These are phyloP conservation scores for Scomberomorus guttatus DNA, from an alignment of 2,797 vertebrate species.

Conservation along the genomic window DNA sequence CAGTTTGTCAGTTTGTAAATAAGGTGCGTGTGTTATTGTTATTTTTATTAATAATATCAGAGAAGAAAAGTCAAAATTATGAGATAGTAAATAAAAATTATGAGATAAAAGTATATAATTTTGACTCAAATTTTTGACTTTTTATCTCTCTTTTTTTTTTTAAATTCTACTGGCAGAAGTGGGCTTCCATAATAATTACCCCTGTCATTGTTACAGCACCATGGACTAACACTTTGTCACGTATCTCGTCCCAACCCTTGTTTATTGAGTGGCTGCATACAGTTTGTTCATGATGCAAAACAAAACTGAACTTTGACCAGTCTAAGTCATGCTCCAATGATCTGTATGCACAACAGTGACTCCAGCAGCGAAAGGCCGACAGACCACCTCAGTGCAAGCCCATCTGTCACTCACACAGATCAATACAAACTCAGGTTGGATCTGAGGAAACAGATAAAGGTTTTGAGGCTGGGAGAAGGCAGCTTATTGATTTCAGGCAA, in stretches of 20 bases:
- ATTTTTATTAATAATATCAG: too few relatives aligned
- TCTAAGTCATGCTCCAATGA: conserved; percentile 38
- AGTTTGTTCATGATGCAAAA: conserved; percentile 15
- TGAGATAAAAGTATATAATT: too few relatives aligned
- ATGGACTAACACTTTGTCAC: not conserved
- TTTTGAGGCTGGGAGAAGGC: conserved; percentile 43
- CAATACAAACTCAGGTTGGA: conserved; percentile 64
- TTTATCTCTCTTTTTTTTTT: too few relatives aligned
- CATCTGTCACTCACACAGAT: conserved; percentile 63
- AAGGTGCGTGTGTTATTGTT: too few relatives aligned
- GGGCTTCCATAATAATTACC: not conserved
- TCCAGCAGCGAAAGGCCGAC: conserved; percentile 24
- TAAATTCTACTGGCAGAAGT: too few relatives aligned
- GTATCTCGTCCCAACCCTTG: not conserved
- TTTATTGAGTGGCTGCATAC: conserved; percentile 22
- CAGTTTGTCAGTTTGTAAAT: too few relatives aligned
- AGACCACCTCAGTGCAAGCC: conserved; percentile 6
- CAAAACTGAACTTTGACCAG: conserved; percentile 59
- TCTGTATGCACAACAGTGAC: conserved; percentile 58
- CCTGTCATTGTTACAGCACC: not conserved
- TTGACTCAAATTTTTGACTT: too few relatives aligned
- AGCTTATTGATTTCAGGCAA: conserved; percentile 62
- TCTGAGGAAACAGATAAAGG: conserved; percentile 69
- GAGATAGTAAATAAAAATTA: not conserved
- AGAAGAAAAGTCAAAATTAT: too few relatives aligned